Evolutionary conservation across 1,140 invertebrate species (phyloP), one percentile per base, ranked within the genome.

Genomic region (Stegodyphus dumicola): DNA sequence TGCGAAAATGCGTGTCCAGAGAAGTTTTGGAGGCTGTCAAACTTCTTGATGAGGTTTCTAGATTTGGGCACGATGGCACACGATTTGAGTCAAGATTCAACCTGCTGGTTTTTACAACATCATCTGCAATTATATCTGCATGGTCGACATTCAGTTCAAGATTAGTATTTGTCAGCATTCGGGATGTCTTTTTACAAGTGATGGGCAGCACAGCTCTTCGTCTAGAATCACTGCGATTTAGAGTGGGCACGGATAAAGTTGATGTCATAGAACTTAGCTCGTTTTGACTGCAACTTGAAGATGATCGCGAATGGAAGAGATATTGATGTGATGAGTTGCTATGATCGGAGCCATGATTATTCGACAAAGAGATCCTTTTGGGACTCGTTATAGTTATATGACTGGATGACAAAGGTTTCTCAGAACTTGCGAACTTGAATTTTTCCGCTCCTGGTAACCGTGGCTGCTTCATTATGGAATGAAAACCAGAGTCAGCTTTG

Each of bases 161-260:
- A 64, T 85, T 85, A 7, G 83, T 85, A 54, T 85, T 85, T 6
- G 52, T 85, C 13, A 85, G 52, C 83, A 85, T 77, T 51, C 83
- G 56, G 7, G 83, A 85, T 5, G 83, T 85, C 54, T 85, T 85
- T 15, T 77, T 77, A 48, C 83, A 77, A 18, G 83, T 85, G n/a
- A 85, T 85, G 17, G 83, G 83, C 13, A 85, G 56, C 10, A 85
- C 83, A 64, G 83, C 74, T 49, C 75, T 51, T 60, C 83, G 67
- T 52, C 18, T 85, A 48, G 75, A 77, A 60, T 85, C 83, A 53
- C 53, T 76, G 66, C 83, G 83, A 33, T 70, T 85, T 13, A 85
- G 51, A 2, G n/a, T 18, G 18, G 73, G 73, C 11, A 77, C 52
- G 49, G 83, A 85, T 48, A 67, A n/a, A 56, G 80, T 75, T 48